Conservation (phyloP, 1,140 invertebrate species). For the Trigoniulus corallinus region DNA sequence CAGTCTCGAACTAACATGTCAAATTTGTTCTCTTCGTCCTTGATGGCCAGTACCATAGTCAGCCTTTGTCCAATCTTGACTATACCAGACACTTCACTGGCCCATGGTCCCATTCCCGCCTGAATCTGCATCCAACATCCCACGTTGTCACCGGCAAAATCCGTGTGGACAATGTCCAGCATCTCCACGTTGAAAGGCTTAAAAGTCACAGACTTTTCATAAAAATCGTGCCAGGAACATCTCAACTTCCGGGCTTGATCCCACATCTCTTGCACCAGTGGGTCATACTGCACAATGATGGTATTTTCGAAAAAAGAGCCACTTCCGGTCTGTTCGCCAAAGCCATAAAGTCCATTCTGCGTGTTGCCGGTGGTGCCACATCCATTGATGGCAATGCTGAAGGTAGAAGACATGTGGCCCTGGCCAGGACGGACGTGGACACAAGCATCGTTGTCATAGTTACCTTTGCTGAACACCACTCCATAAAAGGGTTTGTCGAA, state of each 20-base stretch:
- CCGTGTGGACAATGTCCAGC: conserved; percentile 79
- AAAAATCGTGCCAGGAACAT: conserved; percentile 90
- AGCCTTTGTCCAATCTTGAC: conserved; percentile 92
- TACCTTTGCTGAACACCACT: conserved; percentile 75
- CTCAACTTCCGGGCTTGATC: conserved; percentile 80
- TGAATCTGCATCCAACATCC: conserved; percentile 55
- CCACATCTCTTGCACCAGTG: conserved; percentile 90
- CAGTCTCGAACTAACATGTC: conserved; percentile 90
- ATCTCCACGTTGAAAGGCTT: conserved; percentile 88
- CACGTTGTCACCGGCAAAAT: conserved; percentile 88
- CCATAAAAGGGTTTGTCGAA: conserved; percentile 89
- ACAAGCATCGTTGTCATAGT: conserved; percentile 80
- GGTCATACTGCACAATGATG: conserved; percentile 84
- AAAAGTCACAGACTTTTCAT: conserved; percentile 89
- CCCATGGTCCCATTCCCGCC: conserved; percentile 89
- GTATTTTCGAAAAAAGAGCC: conserved; percentile 91
- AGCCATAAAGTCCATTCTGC: conserved; percentile 62
- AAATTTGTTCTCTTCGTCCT: conserved; percentile 89
- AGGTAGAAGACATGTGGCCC: conserved; percentile 66
- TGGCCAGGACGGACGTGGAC: conserved; percentile 74
- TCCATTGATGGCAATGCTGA: conserved; percentile 75
- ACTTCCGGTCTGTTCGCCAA: conserved; percentile 51
- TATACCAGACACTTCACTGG: conserved; percentile 79
- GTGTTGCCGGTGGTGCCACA: conserved; percentile 83
- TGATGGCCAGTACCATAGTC: conserved; percentile 92